Base-by-base conservation (phyloP, 2,113 vertebrate genomes). In the Heterotis niloticus region DNA sequence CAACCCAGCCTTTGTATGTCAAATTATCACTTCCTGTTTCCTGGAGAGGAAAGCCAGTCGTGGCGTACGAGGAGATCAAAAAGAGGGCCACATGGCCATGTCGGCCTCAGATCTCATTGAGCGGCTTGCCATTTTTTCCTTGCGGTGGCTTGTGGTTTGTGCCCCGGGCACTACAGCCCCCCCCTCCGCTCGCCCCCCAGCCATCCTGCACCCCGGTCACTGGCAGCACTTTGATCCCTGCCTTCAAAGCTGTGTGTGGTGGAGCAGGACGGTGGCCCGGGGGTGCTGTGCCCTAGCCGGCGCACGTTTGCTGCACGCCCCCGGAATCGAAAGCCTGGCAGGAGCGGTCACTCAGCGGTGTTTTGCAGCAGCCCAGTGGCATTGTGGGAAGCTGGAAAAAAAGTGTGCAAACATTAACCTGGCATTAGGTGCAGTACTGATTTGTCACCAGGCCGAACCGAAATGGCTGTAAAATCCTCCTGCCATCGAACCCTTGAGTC, bases 31-130 rank as follows among this genome's bases (percentile, higher is more conserved):
- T 73, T 23, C 71, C 34, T 52, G 23, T 73, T 34, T 34, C 24
- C 28, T n/a, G 0, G n/a, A 20, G 71, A 73, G 71, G 52, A 57
- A 56, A 13, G 28, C n/a, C 52, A 56, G 52, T 57, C 51, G 12
- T n/a, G n/a, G n/a, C n/a, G n/a, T n/a, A n/a, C n/a, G n/a, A n/a
- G 1, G 52, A 52, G 68, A 71, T 71, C 68, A 71, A 71, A 69
- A 70, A 64, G 23, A 17, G 23, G 51, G 13, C 9, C 57, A 70
- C 68, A 70, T 51, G 34, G 34, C 51, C 18, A 59, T 16, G 57
- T 16, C 13, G 57, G 13, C 57, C 57, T 10, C 57, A 59, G 57
- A 59, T 16, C 57, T 16, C 13, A 13, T 59, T 59, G 13, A 59
- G 57, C 9, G 13, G 57, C 57, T 26, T 44, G 26, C 52, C 51